Base-by-base conservation (phyloP, 1,140 invertebrate species). In the Bilobella aurantiaca region DNA sequence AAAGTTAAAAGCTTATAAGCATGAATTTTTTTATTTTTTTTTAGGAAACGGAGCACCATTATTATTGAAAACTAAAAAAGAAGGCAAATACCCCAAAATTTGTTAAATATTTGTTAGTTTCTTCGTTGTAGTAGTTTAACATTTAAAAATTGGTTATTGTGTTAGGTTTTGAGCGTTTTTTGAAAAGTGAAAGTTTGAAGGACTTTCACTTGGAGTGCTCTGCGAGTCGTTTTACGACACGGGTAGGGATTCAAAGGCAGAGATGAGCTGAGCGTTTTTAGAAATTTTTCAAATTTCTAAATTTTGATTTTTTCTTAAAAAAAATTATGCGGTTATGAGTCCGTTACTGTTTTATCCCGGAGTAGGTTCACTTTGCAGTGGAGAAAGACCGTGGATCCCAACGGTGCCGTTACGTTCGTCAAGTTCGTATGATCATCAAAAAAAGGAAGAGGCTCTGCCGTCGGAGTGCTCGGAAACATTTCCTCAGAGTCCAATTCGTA, bases 341-440 rank as follows among this genome's bases (percentile, higher is more conserved):
- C n/a, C n/a, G n/a, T 77, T 74, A 86, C 84, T 77, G 85, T 87
- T 78, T 87, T 86, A 65, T 87, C 86, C 27, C 84, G 82, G 30
- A 88, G 79, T 71, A 87, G 83, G 73, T 87, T 85, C 8, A 88
- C 84, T 69, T 82, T 79, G 74, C 86, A 88, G 70, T 87, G 85
- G 61, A 88, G 75, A 72, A 85, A 81, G 1, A 85, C 84, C 31
- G 82, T 80, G 27, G 80, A 81, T 0, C 85, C 85, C 2, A 87
- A 75, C 72, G 87, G 85, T 0, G 84, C 83, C 1, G 85, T 86
- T 69, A 87, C 81, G 73, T 86, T 87, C 49, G 81, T 80, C 23
- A 74, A 53, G 49, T 75, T 77, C 18, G 79, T 75, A 30, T 81
- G 79, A 69, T 84, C 83, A 68, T 84, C 83, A 71, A 85, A 85